phyloP scores from a whole-genome alignment of 92 coral and sea anemone species.

The Palythoa caribaeorum region DNA sequence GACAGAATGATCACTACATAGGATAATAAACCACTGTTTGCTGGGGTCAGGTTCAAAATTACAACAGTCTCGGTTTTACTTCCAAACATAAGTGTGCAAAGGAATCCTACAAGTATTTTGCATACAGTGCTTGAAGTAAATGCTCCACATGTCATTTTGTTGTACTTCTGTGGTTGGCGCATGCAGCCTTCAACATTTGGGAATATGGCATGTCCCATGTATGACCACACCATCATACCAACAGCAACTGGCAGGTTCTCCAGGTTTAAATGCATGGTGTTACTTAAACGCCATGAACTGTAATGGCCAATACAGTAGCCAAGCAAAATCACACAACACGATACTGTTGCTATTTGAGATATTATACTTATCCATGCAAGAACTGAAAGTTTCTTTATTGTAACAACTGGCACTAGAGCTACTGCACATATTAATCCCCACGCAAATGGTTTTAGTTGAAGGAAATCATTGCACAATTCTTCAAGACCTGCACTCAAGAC shows the following conservation, averaged over 20 bases:
- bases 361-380: slow-evolving; percentile 91
- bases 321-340: slow-evolving; percentile 62
- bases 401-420: slow-evolving; percentile 68
- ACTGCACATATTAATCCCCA: slow-evolving; percentile 76
- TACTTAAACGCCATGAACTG: slow-evolving; percentile 57
- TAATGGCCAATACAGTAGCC: slow-evolving; percentile 72
- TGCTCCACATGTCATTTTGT: slow-evolving; percentile 72
- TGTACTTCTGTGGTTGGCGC: slow-evolving; percentile 80
- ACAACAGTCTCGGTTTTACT: slow-evolving; percentile 66
- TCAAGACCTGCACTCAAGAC: slow-evolving; percentile 70
- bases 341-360: slow-evolving; percentile 70
- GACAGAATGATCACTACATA: slow-evolving; percentile 62
- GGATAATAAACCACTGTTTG: slow-evolving; percentile 66
- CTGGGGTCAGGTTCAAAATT: slow-evolving; percentile 63
- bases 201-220: slow-evolving; percentile 82
- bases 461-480: slow-evolving; percentile 53
- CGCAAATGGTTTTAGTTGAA: slow-evolving; percentile 46
- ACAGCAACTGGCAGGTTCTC: slow-evolving; percentile 76
- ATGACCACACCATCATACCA: slow-evolving; percentile 81
- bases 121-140: slow-evolving; percentile 65
- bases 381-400: slow-evolving; percentile 64
- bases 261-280: slow-evolving; percentile 69
- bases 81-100: slow-evolving; percentile 75
- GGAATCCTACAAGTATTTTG: slow-evolving; percentile 74
- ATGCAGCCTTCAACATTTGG: slow-evolving; percentile 88